Evolutionary conservation across 2,797 vertebrate genomes (phyloP), one percentile per base, ranked within the genome.

Genomic region (Premnoplex brunnescens): DNA sequence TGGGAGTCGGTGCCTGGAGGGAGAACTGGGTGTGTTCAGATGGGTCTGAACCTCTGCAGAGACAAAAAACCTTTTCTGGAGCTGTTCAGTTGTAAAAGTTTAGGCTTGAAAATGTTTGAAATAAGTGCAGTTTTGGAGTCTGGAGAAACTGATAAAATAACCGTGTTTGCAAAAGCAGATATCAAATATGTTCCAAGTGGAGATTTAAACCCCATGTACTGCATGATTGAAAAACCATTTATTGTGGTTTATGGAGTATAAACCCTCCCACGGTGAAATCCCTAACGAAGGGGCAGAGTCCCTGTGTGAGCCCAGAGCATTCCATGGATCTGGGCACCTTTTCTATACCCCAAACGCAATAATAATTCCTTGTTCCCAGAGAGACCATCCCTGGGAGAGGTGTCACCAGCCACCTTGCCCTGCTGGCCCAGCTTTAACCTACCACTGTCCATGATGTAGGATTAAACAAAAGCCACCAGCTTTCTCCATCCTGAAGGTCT

Each of bases 381-480:
- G 32, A 14, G 2, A 14, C 4, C 49, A 4, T 3, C 48, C 21
- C 37, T 13, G 52, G 36, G 26, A 26, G 30, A 73, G 46, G 49
- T 6, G 14, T 8, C 21, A 7, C 13, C 39, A 63, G 12, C 37
- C 67, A 7, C 26, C 85, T 51, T 27, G 28, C 36, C 2, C 51
- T 23, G 12, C 68, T n/a, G 41, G n/a, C 37, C 27, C 43, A 3
- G 16, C 6, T 20, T 17, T 30, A 12, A 6, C 5, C 49, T 39
- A 22, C 30, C 28, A 3, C 4, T 3, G 0, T 13, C 28, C 44
- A 3, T 0, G 2, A 8, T 2, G 34, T 2, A 67, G 37, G 18
- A 7, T 5, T 18, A n/a, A 46, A 15, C 2, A 6, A 32, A 5
- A 64, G 5, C 24, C 36, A 66, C 4, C 71, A 28, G 6, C 6